Evolutionary conservation across 2,888 invertebrate genomes (phyloP).

Genomic region (Nebria brevicollis): DNA sequence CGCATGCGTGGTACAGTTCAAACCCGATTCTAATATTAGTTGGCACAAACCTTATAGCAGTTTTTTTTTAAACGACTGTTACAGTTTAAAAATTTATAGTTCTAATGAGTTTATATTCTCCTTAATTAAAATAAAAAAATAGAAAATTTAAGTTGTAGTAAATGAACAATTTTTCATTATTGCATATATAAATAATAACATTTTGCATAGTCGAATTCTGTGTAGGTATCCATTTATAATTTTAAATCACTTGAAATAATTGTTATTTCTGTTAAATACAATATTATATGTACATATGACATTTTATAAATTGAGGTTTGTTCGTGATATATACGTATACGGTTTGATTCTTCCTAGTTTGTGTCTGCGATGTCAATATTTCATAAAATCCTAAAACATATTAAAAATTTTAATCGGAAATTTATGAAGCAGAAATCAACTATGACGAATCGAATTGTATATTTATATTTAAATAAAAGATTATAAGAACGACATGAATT

Average conservation of each 20-base stretch:
- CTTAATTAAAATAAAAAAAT: neutral
- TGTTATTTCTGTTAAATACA: slow-evolving; percentile 41
- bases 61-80: too few relatives aligned
- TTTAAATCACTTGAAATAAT: slow-evolving; percentile 15
- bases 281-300: slow-evolving; percentile 42
- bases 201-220: slow-evolving; percentile 1
- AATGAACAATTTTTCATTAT: neutral
- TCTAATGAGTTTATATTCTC: neutral
- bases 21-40: too few relatives aligned
- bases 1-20: too few relatives aligned
- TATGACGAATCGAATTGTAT: neutral
- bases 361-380: neutral
- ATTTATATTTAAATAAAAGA: neutral
- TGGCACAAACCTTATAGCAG: too few relatives aligned
- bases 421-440: neutral
- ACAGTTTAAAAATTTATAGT: neutral
- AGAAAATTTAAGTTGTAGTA: neutral
- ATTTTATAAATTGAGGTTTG: slow-evolving; percentile 40
- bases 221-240: slow-evolving; percentile 2
- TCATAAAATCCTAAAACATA: neutral
- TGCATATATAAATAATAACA: neutral
- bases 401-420: neutral
- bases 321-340: neutral
- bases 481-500: neutral
- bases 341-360: neutral